phyloP scores from a whole-genome alignment of 2,888 invertebrate genomes.

The Priocnemis perturbator region DNA sequence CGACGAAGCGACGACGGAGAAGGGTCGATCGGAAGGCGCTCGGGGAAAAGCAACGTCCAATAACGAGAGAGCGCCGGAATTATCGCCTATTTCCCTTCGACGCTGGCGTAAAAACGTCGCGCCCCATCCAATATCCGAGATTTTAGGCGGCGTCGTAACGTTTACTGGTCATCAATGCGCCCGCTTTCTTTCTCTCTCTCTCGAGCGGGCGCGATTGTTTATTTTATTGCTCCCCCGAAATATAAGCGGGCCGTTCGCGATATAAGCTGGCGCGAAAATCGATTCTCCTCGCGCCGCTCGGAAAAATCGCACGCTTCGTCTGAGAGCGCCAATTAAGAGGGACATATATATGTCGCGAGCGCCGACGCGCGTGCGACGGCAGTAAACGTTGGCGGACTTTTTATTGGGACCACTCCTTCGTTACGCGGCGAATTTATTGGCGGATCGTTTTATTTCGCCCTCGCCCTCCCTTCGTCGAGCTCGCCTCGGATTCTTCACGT shows the following conservation, averaged over 20 bases:
- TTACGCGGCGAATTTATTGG: too few species aligned
- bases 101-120: conserved; percentile 26
- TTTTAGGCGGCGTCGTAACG: conserved; percentile 38
- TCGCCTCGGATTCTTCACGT: too few species aligned
- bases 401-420: too few species aligned
- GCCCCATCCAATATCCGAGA: conserved; percentile 41
- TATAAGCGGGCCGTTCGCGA: background rate
- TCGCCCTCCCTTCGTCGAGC: too few species aligned
- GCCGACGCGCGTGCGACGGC: background rate
- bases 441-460: too few species aligned
- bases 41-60: too few species aligned
- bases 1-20: too few species aligned
- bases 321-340: conserved; percentile 36
- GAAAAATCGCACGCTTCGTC: background rate
- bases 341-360: conserved; percentile 11
- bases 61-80: too few species aligned
- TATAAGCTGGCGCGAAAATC: conserved; percentile 6
- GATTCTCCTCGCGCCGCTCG: background rate
- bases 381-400: background rate
- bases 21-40: background rate
- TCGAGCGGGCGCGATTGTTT: conserved; percentile 23
- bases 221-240: conserved; percentile 30
- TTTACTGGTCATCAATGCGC: conserved; percentile 36
- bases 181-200: too few species aligned
- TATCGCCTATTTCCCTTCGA: too few species aligned